Conservation (phyloP, 2,888 invertebrate genomes). For the Plemyria rubiginata region DNA sequence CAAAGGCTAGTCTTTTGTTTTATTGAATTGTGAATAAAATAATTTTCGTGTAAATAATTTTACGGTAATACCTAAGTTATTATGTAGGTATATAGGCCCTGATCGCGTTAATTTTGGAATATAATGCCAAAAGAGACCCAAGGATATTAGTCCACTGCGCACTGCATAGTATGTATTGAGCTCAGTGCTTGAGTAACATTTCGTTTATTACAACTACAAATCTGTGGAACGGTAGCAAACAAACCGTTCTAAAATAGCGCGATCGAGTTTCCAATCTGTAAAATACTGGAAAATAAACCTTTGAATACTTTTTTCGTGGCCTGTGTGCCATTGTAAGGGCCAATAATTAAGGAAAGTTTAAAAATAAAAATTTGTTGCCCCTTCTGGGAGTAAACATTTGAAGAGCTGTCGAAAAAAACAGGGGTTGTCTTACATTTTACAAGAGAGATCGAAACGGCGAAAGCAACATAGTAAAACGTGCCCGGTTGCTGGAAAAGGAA, state of each 20-base stretch:
- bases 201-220: too few species aligned
- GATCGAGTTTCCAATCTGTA: slow-evolving; percentile 7
- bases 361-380: too few species aligned
- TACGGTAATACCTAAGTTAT: slow-evolving; percentile 11
- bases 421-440: too few species aligned
- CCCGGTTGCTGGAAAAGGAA: too few species aligned
- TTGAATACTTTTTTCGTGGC: slow-evolving; percentile 33
- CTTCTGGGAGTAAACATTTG: background rate
- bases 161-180: background rate
- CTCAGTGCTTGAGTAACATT: too few species aligned
- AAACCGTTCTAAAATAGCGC: background rate
- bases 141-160: background rate
- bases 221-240: background rate
- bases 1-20: slow-evolving; percentile 78
- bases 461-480: too few species aligned
- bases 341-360: background rate
- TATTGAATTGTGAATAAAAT: slow-evolving; percentile 72
- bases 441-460: too few species aligned
- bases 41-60: slow-evolving; percentile 60
- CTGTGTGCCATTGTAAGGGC: slow-evolving; percentile 7
- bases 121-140: background rate
- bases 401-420: background rate
- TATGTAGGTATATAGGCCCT: background rate
- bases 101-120: background rate
- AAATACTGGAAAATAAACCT: slow-evolving; percentile 10